Evolutionary conservation across 2,113 vertebrate genomes (phyloP), one percentile per base, ranked within the genome.

Genomic region (Chionodraco myersi): DNA sequence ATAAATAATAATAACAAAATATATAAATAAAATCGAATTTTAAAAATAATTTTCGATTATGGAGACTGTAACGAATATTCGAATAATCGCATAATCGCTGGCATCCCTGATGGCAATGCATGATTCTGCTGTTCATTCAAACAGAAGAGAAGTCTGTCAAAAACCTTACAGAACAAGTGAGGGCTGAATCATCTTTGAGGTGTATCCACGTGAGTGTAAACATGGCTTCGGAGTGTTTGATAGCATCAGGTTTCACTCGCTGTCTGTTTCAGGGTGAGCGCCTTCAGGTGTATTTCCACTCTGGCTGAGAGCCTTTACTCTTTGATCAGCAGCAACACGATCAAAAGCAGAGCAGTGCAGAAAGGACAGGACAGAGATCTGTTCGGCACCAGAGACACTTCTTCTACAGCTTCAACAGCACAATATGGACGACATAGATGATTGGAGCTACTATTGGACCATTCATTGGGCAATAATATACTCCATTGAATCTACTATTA

Each of bases 281-380:
- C 62, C 75, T 65, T 58, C 65, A 61, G 48, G 7, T 74, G 23
- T 52, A 10, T 68, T 41, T 63, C 8, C 10, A 65, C 26, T 58
- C 44, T 41, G 64, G 45, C 41, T 59, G 61, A 82, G 72, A 66
- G 75, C 69, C 48, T 67, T 10, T 26, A 36, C 10, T 57, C 21
- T 88, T 73, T 89, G 85, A 89, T 89, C 77, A 83, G 26, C 61
- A 78, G 53, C 30, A 4, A 30, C 30, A 73, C 51, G 65, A 86
- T 90, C 89, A 91, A 90, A 88, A 70, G 79, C 49, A 30, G 60
- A 53, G 48, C 41, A 36, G 61, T 71, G 68, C 47, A 5, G n/a
- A 18, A 63, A 61, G 64, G 69, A 80, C 64, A 64, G 56, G 47
- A 56, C 61, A 51, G 56, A 18, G 45, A 57, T 16, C 34, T 61